Evolutionary conservation across 2,888 invertebrate species (phyloP).

Genomic region (Lasioglossum calceatum): DNA sequence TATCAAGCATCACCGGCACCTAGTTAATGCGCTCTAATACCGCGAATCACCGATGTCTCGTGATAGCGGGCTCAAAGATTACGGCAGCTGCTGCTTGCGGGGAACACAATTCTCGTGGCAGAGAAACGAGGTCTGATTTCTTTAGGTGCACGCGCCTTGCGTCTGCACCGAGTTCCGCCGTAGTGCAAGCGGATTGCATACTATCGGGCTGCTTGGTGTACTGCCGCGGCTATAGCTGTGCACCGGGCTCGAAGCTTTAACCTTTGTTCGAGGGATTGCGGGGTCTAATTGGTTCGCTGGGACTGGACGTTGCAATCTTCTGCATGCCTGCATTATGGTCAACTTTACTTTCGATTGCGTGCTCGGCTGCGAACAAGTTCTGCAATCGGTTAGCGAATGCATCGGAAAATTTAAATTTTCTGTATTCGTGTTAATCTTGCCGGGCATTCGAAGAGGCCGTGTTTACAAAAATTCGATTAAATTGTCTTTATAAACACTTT

Average conservation of each 20-base stretch:
- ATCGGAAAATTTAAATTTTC: not conserved
- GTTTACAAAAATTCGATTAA: too few relatives aligned
- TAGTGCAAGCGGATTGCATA: not conserved
- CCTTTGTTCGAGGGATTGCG: constrained; percentile 8
- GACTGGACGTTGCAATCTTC: not conserved
- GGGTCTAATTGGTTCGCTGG: constrained; percentile 18
- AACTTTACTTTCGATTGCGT: not conserved
- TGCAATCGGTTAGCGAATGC: not conserved
- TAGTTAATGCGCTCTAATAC: constrained; percentile 31
- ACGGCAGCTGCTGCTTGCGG: not conserved
- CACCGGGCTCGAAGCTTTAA: not conserved
- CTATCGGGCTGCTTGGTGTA: not conserved
- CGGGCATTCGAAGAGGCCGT: too few relatives aligned
- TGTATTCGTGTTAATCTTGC: too few relatives aligned
- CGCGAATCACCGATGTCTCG: constrained; percentile 6
- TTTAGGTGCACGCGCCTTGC: not conserved
- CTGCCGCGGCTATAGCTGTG: not conserved
- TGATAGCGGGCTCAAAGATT: not conserved
- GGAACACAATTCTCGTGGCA: not conserved
- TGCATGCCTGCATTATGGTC: not conserved
- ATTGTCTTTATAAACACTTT: too few relatives aligned
- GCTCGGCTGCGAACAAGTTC: not conserved
- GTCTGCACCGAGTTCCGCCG: not conserved
- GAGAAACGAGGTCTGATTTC: not conserved
- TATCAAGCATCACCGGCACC: constrained; percentile 27